Evolutionary conservation across 2,888 invertebrate species (phyloP), one percentile per base, ranked within the genome.

Genomic region (Tolmerus cingulatus): DNA sequence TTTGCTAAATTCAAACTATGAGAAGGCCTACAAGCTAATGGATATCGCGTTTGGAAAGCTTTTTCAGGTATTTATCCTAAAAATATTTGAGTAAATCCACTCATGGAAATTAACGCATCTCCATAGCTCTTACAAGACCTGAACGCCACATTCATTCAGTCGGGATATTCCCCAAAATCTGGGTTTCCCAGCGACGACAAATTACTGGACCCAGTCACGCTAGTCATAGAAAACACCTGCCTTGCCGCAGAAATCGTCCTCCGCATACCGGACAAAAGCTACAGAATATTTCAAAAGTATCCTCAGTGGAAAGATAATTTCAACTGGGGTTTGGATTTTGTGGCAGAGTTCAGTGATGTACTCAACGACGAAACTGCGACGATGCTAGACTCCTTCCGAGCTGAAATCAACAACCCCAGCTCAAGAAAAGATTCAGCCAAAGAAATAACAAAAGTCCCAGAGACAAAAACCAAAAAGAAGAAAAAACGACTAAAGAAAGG

Each of bases 221-320:
- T 74, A 12, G 8, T 85, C 1, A 40, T 85, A 46, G 74, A 85
- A 19, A 86, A 86, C 40, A 74, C 76, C 23, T 88, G 88, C 40
- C 81, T 88, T 1, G 77, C 84, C 23, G 89, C 89, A 0, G 90
- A 90, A 46, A 88, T 90, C 8, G 27, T 90, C 2, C 57, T 90
- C 23, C 90, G 90, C 74, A 89, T 90, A 43, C 90, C 90, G 5
- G 90, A 90, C 40, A 90, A 90, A 19, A 88, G 89, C 0, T 89
- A 89, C 84, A 88, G 88, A 5, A 86, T 90, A 19, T 87, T 90
- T 27, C 78, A 86, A 16, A 89, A 88, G 82, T 37, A 87, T 12
- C 5, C 86, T 0, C 87, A 88, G 16, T 90, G 90, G 90, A 89
- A 88, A 46, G 43, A 82, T 2, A 88, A 81, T 1, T 79, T 90